phyloP scores from a whole-genome alignment of 2,113 vertebrate species.

The Pithys albifrons region DNA sequence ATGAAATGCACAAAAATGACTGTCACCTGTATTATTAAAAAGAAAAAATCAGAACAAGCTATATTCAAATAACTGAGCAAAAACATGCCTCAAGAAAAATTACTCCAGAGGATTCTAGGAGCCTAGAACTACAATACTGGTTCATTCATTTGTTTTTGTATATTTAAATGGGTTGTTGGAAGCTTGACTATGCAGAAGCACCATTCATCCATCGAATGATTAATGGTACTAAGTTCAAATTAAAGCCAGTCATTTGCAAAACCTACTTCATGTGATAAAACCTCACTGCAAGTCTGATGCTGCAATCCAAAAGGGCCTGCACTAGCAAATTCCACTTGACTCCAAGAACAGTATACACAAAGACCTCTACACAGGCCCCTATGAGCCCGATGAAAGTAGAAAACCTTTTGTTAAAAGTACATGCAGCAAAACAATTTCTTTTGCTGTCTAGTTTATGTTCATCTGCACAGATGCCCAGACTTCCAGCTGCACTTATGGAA shows the following conservation, averaged over 20 bases:
- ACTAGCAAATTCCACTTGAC: neutral
- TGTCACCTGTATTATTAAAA: neutral
- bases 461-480: neutral
- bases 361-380: neutral
- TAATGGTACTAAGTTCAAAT: neutral
- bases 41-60: neutral
- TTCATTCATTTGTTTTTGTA: neutral
- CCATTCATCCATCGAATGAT: neutral
- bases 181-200: neutral
- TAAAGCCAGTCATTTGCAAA: conserved; percentile 9
- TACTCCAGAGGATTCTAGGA: neutral
- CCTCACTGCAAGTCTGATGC: neutral
- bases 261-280: neutral
- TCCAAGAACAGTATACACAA: neutral
- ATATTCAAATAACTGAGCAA: neutral
- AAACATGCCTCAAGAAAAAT: neutral
- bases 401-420: neutral
- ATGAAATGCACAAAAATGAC: neutral
- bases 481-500: neutral
- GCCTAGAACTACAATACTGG: neutral
- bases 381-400: neutral
- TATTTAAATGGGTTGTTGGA: neutral
- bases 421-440: neutral
- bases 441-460: neutral
- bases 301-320: neutral